Conservation (phyloP, 2,113 vertebrate species). For the Elanoides forficatus region DNA sequence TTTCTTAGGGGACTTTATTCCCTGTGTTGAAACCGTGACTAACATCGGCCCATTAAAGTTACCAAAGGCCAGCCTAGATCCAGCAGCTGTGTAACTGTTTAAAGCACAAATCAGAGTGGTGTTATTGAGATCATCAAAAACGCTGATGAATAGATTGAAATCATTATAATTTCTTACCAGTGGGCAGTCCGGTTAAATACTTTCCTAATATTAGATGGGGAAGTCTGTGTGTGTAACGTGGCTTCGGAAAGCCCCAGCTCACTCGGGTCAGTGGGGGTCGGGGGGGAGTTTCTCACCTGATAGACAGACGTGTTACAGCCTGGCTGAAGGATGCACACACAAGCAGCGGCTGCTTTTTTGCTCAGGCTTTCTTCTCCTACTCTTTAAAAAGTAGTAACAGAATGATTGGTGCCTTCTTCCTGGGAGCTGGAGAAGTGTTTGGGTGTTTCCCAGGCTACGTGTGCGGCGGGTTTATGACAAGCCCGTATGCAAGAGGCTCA, state of each 20-base stretch:
- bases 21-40: neutral
- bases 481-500: neutral
- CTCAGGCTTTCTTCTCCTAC: neutral
- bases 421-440: neutral
- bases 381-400: fast-evolving
- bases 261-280: fast-evolving
- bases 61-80: neutral
- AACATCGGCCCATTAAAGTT: neutral
- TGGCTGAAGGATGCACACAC: no score
- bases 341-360: neutral
- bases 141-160: neutral
- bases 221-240: fast-evolving
- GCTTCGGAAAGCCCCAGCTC: neutral
- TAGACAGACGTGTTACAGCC: fast-evolving
- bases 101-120: neutral
- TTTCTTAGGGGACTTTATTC: neutral
- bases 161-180: neutral
- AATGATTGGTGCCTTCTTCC: neutral
- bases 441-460: neutral
- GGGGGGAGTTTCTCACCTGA: neutral
- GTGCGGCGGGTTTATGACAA: neutral
- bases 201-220: neutral
- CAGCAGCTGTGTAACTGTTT: no score
- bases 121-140: neutral
- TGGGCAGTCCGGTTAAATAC: no score